These are phyloP conservation scores for Caenorhabditis sp. DNA, from an alignment of 2,888 invertebrate genomes.

Conservation along the genomic window DNA sequence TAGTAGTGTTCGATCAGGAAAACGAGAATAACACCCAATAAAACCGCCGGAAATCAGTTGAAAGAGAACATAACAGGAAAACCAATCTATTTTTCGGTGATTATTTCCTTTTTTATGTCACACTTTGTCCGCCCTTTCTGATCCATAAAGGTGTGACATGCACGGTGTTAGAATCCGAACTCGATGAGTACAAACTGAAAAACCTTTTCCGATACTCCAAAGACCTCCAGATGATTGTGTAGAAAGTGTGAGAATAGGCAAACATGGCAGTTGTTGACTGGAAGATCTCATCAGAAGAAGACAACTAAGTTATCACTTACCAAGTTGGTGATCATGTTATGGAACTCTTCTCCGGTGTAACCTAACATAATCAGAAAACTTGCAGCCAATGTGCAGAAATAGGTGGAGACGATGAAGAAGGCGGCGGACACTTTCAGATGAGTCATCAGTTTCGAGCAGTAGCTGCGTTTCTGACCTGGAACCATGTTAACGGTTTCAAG, in stretches of 20 bases:
- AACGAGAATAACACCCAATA: too few relatives aligned
- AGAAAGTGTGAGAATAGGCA: slow-evolving; percentile 52
- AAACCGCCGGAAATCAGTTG: too few relatives aligned
- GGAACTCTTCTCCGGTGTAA: slow-evolving; percentile 28
- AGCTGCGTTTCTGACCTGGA: slow-evolving; percentile 20
- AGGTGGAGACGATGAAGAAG: slow-evolving; percentile 41
- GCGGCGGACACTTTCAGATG: slow-evolving; percentile 38
- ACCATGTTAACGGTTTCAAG: not conserved
- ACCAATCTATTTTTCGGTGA: too few relatives aligned
- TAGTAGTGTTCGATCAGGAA: too few relatives aligned
- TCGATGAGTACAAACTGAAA: slow-evolving; percentile 20
- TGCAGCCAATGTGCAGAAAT: slow-evolving; percentile 12
- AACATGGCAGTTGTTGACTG: slow-evolving; percentile 41
- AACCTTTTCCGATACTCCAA: slow-evolving; percentile 45
- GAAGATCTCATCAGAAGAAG: too few relatives aligned
- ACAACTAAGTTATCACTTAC: too few relatives aligned
- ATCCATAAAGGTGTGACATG: not conserved
- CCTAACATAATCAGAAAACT: slow-evolving; percentile 22
- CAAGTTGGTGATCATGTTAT: not conserved
- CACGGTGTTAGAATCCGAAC: not conserved
- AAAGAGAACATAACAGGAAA: too few relatives aligned
- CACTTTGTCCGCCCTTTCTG: not conserved
- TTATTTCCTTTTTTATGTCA: too few relatives aligned
- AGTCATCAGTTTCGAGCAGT: slow-evolving; percentile 34
- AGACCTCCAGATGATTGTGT: slow-evolving; percentile 53